These are phyloP conservation scores for Drosophila sp. DNA, from an alignment of 1,140 invertebrate genomes.

Conservation along the genomic window DNA sequence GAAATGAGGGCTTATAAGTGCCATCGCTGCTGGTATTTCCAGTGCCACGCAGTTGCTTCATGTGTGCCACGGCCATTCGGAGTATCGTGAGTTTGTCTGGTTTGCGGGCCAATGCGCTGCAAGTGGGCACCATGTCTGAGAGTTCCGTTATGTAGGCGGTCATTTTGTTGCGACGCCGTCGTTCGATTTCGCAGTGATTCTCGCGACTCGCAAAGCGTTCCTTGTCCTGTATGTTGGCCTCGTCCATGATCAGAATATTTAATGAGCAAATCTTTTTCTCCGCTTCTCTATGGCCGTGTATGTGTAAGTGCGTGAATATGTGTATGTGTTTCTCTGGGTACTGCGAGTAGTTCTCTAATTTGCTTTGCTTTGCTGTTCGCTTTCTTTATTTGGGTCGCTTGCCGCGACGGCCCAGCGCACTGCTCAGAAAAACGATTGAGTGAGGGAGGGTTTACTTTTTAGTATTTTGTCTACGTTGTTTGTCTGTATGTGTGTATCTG, in stretches of 20 bases:
- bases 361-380: slow-evolving; percentile 48
- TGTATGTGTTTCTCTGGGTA: slow-evolving; percentile 33
- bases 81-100: slow-evolving; percentile 99
- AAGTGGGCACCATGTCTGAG: slow-evolving; percentile 99
- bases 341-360: slow-evolving; percentile 35
- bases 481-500: slow-evolving; percentile 33
- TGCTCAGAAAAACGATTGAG: slow-evolving; percentile 59
- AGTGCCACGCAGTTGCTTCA: slow-evolving; percentile 95
- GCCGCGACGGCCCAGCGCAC: slow-evolving; percentile 46
- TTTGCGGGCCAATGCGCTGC: slow-evolving; percentile 97
- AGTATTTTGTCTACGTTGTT: slow-evolving; percentile 77
- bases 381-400: slow-evolving; percentile 75
- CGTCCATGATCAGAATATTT: slow-evolving; percentile 89
- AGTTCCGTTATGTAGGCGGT: slow-evolving; percentile 99
- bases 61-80: slow-evolving; percentile 99
- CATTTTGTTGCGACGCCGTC: slow-evolving; percentile 99
- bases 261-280: slow-evolving; percentile 60
- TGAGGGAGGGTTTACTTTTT: slow-evolving; percentile 46
- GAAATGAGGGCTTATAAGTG: slow-evolving; percentile 98
- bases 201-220: slow-evolving; percentile 98
- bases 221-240: slow-evolving; percentile 97
- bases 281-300: slow-evolving; percentile 1
- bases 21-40: slow-evolving; percentile 97
- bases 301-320: neutral
- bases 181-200: slow-evolving; percentile 99